Evolutionary conservation across 2,888 invertebrate species (phyloP), one percentile per base, ranked within the genome.

Genomic region (Amphimallon solstitiale): DNA sequence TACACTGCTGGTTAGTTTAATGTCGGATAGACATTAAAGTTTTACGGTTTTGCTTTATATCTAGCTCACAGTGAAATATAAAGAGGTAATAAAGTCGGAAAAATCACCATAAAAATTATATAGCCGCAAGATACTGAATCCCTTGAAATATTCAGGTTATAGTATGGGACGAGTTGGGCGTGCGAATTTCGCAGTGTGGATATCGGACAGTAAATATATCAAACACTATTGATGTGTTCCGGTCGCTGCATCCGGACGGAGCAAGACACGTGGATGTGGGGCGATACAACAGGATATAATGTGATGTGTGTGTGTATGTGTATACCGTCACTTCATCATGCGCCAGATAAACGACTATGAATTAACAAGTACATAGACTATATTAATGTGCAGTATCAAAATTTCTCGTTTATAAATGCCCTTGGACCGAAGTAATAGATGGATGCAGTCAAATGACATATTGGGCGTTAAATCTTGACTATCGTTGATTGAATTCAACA

Each of bases 201-300:
- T 70, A 73, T 74, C 75, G 71, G 71, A 72, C 74, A 76, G 76
- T 77, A 78, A 78, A 79, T 78, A 78, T 76, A 78, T 78, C 78
- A 78, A 76, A 78, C 76, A 73, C 73, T 78, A 79, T 79, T 75
- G 78, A 79, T 78, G 77, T 75, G 77, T 79, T 79, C 77, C 79
- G 77, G 78, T 78, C 76, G 74, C 76, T 75, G 75, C 73, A 72
- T 78, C 75, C 78, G 77, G 76, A 48, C 40, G 48, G 14, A 43
- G 51, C 56, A 59, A 63, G 54, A 56, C 56, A 49, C 56, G 63
- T 37, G 46, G 66, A 66, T 19, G 52, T 38, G 45, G 34, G 29
- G 23, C 38, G 49, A 45, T 46, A 48, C 46, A 43, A 19, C 52
- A 61, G 61, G 61, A 66, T 66, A 51, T 66, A 62, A 23, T 37